Conservation (phyloP, 92 coral and sea anemone species). For the Anthopleura xanthogrammica region DNA sequence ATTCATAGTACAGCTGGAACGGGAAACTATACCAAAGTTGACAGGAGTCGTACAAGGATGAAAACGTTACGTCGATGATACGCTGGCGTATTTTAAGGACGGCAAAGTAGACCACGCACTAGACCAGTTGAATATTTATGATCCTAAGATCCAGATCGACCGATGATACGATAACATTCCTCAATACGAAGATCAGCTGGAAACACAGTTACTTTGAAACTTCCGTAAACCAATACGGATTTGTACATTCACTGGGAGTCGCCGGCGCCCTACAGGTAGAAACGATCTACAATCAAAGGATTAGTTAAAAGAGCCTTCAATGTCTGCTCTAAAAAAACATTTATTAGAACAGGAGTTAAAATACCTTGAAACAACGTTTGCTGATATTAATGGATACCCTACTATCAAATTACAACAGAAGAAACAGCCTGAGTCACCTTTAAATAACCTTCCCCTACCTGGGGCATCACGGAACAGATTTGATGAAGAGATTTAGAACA, state of each 20-base stretch:
- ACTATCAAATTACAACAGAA: background rate
- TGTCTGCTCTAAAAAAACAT: background rate
- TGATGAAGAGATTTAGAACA: background rate
- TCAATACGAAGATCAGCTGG: background rate
- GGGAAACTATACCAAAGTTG: background rate
- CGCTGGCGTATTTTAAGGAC: background rate
- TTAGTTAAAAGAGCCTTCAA: background rate
- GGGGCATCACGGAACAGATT: background rate
- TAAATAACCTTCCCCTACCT: background rate
- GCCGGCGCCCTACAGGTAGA: background rate
- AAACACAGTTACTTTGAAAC: constrained; percentile 5
- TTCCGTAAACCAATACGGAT: background rate
- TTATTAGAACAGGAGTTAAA: too few relatives aligned
- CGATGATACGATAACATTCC: background rate
- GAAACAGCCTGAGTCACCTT: background rate
- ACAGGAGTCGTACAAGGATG: background rate
- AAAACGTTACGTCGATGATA: background rate
- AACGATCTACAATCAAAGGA: background rate
- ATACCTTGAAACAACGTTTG: background rate
- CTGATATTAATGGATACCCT: constrained; percentile 4
- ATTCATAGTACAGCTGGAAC: background rate
- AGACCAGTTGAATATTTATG: background rate
- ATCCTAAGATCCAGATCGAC: background rate
- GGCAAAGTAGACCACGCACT: background rate
- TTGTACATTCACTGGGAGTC: background rate